Conservation (phyloP, 2,113 vertebrate genomes). For the Bathybates hornii region DNA sequence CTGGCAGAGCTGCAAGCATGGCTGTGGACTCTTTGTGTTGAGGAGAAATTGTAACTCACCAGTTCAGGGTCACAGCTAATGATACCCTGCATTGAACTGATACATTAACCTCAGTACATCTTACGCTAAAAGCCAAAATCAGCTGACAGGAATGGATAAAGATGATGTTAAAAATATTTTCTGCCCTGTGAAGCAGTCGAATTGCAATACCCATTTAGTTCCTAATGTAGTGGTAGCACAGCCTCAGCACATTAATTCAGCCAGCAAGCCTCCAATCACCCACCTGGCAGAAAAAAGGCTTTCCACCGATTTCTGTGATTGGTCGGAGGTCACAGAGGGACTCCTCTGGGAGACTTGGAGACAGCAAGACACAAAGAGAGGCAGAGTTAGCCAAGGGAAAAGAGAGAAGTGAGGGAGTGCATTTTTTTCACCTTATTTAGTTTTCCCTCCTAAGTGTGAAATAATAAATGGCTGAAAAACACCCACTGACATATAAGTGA, state of each 20-base stretch:
- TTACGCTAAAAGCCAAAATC: background rate
- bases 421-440: background rate
- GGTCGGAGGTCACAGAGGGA: conserved; percentile 75
- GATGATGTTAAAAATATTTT: background rate
- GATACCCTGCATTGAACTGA: background rate
- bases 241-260: background rate
- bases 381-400: conserved; percentile 19
- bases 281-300: conserved; percentile 86
- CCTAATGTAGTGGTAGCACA: background rate
- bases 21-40: background rate
- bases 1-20: background rate
- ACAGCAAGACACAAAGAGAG: background rate
- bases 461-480: background rate
- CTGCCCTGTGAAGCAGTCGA: background rate
- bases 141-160: background rate
- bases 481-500: background rate
- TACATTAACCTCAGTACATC: background rate
- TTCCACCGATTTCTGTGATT: conserved; percentile 80
- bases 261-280: background rate
- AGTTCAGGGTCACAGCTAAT: background rate
- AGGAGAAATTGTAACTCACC: background rate
- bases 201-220: background rate
- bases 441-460: background rate
- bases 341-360: conserved; percentile 74
- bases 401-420: background rate